These are phyloP conservation scores for Catostomus latipinnis DNA, from an alignment of 2,797 vertebrate species.

Conservation along the genomic window DNA sequence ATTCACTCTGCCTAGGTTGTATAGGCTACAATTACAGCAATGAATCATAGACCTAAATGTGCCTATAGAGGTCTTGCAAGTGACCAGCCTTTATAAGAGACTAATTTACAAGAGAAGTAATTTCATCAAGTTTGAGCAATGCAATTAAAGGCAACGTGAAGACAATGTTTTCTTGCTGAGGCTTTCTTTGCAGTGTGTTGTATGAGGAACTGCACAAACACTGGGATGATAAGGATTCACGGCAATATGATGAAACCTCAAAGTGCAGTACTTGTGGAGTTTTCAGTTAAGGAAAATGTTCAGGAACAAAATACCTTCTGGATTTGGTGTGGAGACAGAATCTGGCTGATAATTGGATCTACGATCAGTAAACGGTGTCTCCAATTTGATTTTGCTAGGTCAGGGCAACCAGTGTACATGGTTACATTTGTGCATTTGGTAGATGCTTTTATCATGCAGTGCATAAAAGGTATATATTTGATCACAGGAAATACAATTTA, in stretches of 20 bases:
- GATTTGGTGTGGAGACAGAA: neutral
- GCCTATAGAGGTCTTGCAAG: conserved; percentile 17
- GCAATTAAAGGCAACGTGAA: neutral
- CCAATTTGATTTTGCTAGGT: no score
- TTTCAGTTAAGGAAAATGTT: neutral
- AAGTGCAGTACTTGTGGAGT: neutral
- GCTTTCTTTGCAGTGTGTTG: neutral
- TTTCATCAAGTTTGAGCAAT: conserved; percentile 20
- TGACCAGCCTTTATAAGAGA: conserved; percentile 9
- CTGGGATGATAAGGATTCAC: no score
- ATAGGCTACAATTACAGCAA: conserved; percentile 27
- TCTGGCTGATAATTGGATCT: neutral
- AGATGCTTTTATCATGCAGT: no score
- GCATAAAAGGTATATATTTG: no score
- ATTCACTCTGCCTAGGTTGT: conserved; percentile 5
- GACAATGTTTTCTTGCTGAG: neutral
- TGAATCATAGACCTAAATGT: conserved; percentile 28
- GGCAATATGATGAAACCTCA: no score
- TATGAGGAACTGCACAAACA: neutral
- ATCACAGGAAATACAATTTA: no score
- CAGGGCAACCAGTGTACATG: no score
- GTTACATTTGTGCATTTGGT: no score
- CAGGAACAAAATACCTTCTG: neutral
- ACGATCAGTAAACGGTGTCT: neutral
- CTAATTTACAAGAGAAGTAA: neutral